Base-by-base conservation (phyloP, 2,113 vertebrate genomes). In the Lophochroa leadbeateri region DNA sequence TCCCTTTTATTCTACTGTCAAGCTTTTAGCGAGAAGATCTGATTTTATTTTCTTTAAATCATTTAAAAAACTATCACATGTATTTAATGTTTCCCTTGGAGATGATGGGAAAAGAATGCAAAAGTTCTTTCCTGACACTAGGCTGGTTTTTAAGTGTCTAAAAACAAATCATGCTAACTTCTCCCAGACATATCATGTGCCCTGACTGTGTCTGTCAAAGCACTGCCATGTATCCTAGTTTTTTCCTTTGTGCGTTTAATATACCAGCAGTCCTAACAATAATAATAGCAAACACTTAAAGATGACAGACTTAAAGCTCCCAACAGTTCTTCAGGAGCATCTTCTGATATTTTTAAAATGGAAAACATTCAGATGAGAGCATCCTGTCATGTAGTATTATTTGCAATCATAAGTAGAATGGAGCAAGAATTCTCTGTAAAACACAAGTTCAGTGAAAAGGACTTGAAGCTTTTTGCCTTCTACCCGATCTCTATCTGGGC, bases 31-130 rank as follows among this genome's bases (percentile, higher is more conserved):
- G 71, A 93, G 88, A 74, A 86, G 41, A 82, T 53, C 17, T 92
- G 52, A 67, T 94, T 94, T 93, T 93, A 49, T 95, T 96, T 93
- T 78, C 75, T 88, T 78, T 93, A 82, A 95, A 95, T 95, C 85
- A 94, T 93, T 89, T 61, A 96, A 93, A 64, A 92, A 91, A 39
- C 46, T 58, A 50, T 35, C 37, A 86, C 31, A 37, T 79, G 46
- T 90, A 78, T 88, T 95, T 94, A 92, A 82, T 83, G 49, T 85
- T 93, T 89, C 60, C 64, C 44, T 90, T 86, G 29, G 72, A 90
- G 52, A 82, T 82, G 50, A 81, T 55, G 55, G 50, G 47, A 58
- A 93, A 83, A 92, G 24, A 90, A 47, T 65, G n/a, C 49, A 65
- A 58, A 90, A 86, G 43, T 82, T 82, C 58, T 90, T 90, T 92